Evolutionary conservation across 2,113 vertebrate genomes (phyloP), one percentile per base, ranked within the genome.

Genomic region (Gymnobelideus leadbeateri): DNA sequence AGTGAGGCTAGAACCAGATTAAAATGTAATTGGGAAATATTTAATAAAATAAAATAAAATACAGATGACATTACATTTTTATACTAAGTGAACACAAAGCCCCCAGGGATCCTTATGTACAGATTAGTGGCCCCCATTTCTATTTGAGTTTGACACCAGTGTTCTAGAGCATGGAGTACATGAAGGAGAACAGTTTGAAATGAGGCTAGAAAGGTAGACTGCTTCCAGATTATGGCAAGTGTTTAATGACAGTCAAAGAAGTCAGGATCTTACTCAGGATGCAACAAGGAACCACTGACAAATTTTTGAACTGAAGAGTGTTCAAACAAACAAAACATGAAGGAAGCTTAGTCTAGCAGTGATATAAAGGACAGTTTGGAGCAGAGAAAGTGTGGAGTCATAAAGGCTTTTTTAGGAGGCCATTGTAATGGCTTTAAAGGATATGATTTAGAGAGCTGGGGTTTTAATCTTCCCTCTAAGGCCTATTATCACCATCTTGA

Each of bases 321-420:
- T 37, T 10, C 14, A 37, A 68, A 28, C 31, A 37, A 61, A 57
- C 9, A 57, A 61, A 21, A 84, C 16, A n/a, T 21, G 43, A 84
- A 0, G n/a, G n/a, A 84, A 84, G n/a, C 49, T 94, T 54, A 61
- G 31, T 94, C 2, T 92, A 51, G 91, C 57, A 92, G 47, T 4
- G 94, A 51, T 50, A 37, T 77, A 23, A 61, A 92, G 92, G 24
- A 37, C 26, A 4, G 26, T 51, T 90, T 94, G 50, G 31, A 51
- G 92, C 43, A 68, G 46, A 95, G 53, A 91, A 43, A 91, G 24
- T 52, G 89, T 94, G 25, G 19, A 43, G n/a, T 84, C 93, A 96
- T 94, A 50, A 25, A 89, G 21, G 52, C 77, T 23, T 26, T 49
- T 0, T 51, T 93, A 28, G 28, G 50, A 92, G 11, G 84, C 25